Evolutionary conservation across 2,888 invertebrate species (phyloP), one percentile per base, ranked within the genome.

Genomic region (Caprella mutica): DNA sequence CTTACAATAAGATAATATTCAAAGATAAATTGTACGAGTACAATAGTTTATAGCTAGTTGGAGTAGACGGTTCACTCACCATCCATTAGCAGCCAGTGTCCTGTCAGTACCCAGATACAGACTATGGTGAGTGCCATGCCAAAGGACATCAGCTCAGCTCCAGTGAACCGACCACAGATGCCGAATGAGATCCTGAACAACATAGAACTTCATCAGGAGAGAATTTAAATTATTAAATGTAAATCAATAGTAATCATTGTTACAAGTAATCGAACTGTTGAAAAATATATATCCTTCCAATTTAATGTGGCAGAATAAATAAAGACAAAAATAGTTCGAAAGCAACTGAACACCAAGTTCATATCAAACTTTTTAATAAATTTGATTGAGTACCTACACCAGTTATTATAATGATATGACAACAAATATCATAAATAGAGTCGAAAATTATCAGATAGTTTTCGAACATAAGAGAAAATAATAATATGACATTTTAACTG

Each of bases 81-180:
- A 76, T 96, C 94, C 94, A 96, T 96, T 55, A 96, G 81, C 67
- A 96, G 80, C 96, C 96, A 96, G 76, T 96, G 94, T 1, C 94
- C 96, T 60, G 96, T 96, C 65, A 94, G 80, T 68, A 96, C 90
- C 96, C 96, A 96, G 67, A 96, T 85, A 76, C 91, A 91, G 60
- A 96, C 94, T 72, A 96, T 89, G 72, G 84, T 84, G 69, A 94
- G 85, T 65, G 93, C 88, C 61, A 94, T 77, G 66, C 87, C 83
- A 73, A 93, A 93, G 60, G 94, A 91, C 69, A 92, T 81, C 61
- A 96, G 78, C 77, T 96, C 96, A 54, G 93, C 92, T 67, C 86
- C 85, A 48, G 93, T 92, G 76, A 92, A 94, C 66, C 93, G 82
- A 38, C 94, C 94, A 77, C 93, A 93, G 67, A 87, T 78, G 46